phyloP scores from a whole-genome alignment of 2,113 vertebrate genomes.

The Mixornis gularis region DNA sequence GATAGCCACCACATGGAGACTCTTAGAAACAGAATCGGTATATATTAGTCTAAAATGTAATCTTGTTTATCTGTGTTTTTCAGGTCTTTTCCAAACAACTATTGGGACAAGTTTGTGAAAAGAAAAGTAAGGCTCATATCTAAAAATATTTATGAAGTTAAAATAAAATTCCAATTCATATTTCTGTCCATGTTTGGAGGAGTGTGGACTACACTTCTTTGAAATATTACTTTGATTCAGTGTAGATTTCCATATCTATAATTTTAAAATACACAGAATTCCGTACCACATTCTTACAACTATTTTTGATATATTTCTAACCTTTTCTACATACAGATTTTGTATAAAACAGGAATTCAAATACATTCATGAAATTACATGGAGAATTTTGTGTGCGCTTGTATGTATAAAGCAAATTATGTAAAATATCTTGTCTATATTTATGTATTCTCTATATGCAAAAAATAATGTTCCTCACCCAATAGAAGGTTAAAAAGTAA shows the following conservation, averaged over 20 bases:
- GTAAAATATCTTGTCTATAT: not conserved
- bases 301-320: not conserved
- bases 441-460: not conserved
- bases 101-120: conserved; percentile 99
- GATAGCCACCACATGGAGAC: not conserved
- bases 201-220: not conserved
- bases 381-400: not conserved
- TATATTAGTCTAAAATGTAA: not conserved
- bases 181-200: not conserved
- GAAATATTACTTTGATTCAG: not conserved
- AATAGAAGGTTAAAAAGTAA: not conserved
- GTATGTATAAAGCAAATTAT: not conserved
- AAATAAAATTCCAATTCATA: not conserved
- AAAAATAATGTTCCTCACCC: not conserved
- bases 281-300: not conserved
- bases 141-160: not conserved
- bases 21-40: not conserved
- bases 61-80: conserved; percentile 35
- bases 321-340: not conserved
- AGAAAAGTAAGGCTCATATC: conserved; percentile 69
- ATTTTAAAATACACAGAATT: not conserved
- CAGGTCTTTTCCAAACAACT: conserved; percentile 97
- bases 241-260: not conserved
- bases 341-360: not conserved
- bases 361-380: not conserved